These are phyloP conservation scores for Carcinoscorpius rotundicauda DNA, from an alignment of 1,140 invertebrate species.

Conservation along the genomic window DNA sequence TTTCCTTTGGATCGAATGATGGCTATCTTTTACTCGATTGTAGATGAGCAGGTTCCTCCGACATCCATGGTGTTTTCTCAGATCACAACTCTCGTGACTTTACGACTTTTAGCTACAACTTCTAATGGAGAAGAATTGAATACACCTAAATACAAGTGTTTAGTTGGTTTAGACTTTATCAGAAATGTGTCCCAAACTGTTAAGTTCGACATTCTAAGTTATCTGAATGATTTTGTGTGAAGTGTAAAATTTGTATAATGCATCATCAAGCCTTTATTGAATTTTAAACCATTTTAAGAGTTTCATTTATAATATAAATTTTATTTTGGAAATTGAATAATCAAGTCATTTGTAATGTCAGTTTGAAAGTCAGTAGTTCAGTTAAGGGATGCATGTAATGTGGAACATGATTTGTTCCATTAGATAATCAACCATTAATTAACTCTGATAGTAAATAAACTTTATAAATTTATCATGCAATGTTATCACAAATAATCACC, in stretches of 20 bases:
- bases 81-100: slow-evolving; percentile 7
- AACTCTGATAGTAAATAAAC: too few species aligned
- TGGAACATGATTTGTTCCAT: too few species aligned
- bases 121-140: slow-evolving; percentile 12
- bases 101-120: not conserved
- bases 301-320: not conserved
- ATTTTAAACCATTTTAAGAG: not conserved
- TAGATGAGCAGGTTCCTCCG: slow-evolving; percentile 66
- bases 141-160: slow-evolving; percentile 16
- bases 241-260: not conserved
- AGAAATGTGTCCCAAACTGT: slow-evolving; percentile 2
- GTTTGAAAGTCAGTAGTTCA: too few species aligned
- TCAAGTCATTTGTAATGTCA: too few species aligned
- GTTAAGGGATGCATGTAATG: too few species aligned
- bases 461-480: too few species aligned
- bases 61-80: slow-evolving; percentile 53
- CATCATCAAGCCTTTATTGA: too few species aligned
- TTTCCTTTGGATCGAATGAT: slow-evolving; percentile 72
- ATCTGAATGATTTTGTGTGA: slow-evolving; percentile 16
- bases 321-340: too few species aligned
- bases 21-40: slow-evolving; percentile 82
- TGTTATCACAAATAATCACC: too few species aligned
- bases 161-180: slow-evolving; percentile 12
- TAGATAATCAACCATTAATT: too few species aligned
- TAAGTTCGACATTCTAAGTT: slow-evolving; percentile 10